Base-by-base conservation (phyloP, 2,113 vertebrate genomes). In the Tyrannus savana region DNA sequence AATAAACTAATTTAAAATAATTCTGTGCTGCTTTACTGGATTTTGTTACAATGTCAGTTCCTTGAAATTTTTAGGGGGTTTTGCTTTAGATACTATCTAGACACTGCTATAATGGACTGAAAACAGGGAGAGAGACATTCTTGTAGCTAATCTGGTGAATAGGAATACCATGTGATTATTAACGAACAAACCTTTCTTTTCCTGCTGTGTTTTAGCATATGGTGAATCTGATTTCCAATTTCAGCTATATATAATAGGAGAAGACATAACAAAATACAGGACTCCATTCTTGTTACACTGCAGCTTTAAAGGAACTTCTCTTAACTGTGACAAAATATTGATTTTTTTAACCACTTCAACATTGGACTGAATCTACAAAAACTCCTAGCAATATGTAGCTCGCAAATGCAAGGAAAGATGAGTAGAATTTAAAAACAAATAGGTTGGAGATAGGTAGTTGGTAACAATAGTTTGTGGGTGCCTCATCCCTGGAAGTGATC, bases 181-280 rank as follows among this genome's bases (percentile, higher is more conserved):
- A 77, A 75, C 0, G 0, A 47, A 7, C 4, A 60, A 23, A n/a
- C 56, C 0, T 52, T 64, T 46, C 73, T 72, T 50, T 71, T 55
- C n/a, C 27, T 60, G 8, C 2, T 74, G 19, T 47, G 9, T 55
- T 76, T 78, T 33, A 41, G 42, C 25, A 52, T 46, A 33, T 47
- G 21, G 7, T 46, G 33, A 77, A 50, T 78, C 11, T 47, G 25
- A 90, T 58, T 84, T 89, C 46, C 16, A 55, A 9, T 74, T 89
- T 87, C 53, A 63, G 14, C 67, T 75, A 6, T 55, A 42, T 24
- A 19, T 41, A 72, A 55, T 0, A 71, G 33, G n/a, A 73, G 37
- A 66, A 58, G n/a, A 53, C 28, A 25, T 0, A 93, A 42, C 23
- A 86, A 75, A 84, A 53, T 12, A 66, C 8, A 74, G 25, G 10